Conservation (phyloP, 2,888 invertebrate genomes). For the Atrina japonica region DNA sequence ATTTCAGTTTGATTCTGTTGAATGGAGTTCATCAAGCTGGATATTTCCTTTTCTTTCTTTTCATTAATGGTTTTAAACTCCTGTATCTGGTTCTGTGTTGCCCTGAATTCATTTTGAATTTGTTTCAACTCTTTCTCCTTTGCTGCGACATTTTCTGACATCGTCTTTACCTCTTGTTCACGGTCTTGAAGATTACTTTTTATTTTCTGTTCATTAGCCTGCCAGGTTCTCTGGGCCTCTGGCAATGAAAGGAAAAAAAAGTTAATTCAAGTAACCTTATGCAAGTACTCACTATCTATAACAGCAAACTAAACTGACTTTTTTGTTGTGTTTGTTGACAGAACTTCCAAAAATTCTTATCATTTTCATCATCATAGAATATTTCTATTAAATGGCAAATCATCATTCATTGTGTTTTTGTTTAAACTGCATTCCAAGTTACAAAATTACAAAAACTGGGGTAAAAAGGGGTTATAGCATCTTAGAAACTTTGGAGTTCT, state of each 20-base stretch:
- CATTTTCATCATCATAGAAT: too few relatives aligned
- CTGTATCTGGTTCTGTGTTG: slow-evolving; percentile 42
- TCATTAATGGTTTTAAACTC: slow-evolving; percentile 54
- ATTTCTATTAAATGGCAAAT: too few relatives aligned
- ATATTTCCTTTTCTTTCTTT: slow-evolving; percentile 59
- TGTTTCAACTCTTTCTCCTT: slow-evolving; percentile 42
- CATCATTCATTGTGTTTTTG: too few relatives aligned
- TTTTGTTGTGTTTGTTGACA: too few relatives aligned
- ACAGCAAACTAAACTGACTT: not conserved
- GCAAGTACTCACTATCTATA: not conserved
- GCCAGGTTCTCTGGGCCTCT: slow-evolving; percentile 39
- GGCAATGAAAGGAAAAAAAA: slow-evolving; percentile 13
- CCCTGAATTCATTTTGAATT: slow-evolving; percentile 33
- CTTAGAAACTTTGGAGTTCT: too few relatives aligned
- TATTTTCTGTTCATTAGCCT: slow-evolving; percentile 39
- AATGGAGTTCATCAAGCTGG: slow-evolving; percentile 35
- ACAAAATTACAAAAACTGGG: too few relatives aligned
- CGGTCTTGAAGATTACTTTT: slow-evolving; percentile 38
- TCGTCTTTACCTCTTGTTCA: slow-evolving; percentile 33
- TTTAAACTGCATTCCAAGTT: too few relatives aligned
- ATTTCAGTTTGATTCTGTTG: slow-evolving; percentile 32
- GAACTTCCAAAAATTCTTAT: not conserved
- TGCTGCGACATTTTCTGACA: slow-evolving; percentile 36
- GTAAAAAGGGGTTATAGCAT: too few relatives aligned
- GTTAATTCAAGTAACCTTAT: not conserved